Evolutionary conservation across 2,888 invertebrate genomes (phyloP).

Genomic region (Phania funesta): DNA sequence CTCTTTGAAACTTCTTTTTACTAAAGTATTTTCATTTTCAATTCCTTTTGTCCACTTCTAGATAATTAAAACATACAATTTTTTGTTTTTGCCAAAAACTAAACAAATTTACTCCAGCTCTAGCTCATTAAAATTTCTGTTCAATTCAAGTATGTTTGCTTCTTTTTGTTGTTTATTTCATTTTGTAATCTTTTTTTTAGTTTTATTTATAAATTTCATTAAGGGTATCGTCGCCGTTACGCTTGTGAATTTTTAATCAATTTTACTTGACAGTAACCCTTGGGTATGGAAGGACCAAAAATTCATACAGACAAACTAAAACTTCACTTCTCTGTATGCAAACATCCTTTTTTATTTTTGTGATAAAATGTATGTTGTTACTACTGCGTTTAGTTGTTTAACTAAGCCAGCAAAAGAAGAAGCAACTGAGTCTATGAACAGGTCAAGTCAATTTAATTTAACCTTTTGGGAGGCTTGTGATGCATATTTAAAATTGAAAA

Average conservation of each 20-base stretch:
- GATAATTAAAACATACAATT: constrained; percentile 56
- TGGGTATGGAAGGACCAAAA: constrained; percentile 48
- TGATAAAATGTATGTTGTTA: constrained; percentile 29
- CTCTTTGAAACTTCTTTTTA: constrained; percentile 52
- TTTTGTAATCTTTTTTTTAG: constrained; percentile 45
- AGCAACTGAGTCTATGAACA: constrained; percentile 56
- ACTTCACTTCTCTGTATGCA: constrained; percentile 19
- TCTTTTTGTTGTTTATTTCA: constrained; percentile 60
- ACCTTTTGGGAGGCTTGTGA: constrained; percentile 69
- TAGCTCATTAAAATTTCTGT: constrained; percentile 76
- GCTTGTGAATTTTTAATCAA: constrained; percentile 78
- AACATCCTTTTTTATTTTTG: constrained; percentile 15
- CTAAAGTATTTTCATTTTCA: constrained; percentile 54
- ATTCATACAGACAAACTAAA: constrained; percentile 45
- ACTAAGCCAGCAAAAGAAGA: neutral
- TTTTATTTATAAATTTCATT: constrained; percentile 46
- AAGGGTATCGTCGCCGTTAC: constrained; percentile 62
- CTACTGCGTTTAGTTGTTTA: neutral
- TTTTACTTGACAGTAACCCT: constrained; percentile 66
- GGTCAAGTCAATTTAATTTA: constrained; percentile 77
- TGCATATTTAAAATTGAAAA: constrained; percentile 66
- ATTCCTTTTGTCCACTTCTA: constrained; percentile 53
- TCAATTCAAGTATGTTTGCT: constrained; percentile 72
- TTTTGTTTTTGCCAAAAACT: constrained; percentile 23
- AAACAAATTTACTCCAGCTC: constrained; percentile 50